A percentile compares a stretch with the other conserved stretches of the same genome.
Evolutionary conservation across 2,797 vertebrate species (phyloP).

Genomic region (Pampus argenteus): DNA sequence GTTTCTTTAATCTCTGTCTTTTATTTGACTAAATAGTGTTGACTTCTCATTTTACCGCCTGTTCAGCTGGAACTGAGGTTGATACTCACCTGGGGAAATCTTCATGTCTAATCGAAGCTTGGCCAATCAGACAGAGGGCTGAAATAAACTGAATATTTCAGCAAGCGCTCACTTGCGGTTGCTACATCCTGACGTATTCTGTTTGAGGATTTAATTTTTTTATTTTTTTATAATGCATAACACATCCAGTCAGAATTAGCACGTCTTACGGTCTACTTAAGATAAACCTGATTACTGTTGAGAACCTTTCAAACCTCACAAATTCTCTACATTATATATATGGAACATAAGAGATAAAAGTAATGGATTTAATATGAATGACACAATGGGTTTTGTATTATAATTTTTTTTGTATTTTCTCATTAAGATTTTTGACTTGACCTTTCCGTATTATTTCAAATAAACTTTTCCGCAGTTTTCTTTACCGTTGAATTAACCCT

Average conservation of each 20-base stretch:
- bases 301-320: constrained; percentile 51
- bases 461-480: neutral
- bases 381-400: constrained; percentile 10
- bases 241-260: constrained; percentile 50
- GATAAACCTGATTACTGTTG: constrained; percentile 63
- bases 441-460: neutral
- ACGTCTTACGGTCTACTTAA: constrained; percentile 56
- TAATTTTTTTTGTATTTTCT: constrained; percentile 16
- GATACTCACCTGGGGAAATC: constrained; percentile 79
- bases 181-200: constrained; percentile 60
- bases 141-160: constrained; percentile 72
- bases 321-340: constrained; percentile 31
- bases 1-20: constrained; percentile 81
- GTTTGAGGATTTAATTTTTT: constrained; percentile 78
- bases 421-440: constrained; percentile 8
- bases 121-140: constrained; percentile 55
- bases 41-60: constrained; percentile 73
- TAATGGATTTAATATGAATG: constrained; percentile 40
- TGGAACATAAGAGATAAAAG: constrained; percentile 49
- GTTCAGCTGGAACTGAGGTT: constrained; percentile 65
- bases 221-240: constrained; percentile 60
- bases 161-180: constrained; percentile 52
- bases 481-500: neutral
- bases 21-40: constrained; percentile 84
- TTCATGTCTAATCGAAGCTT: constrained; percentile 69